Evolutionary conservation across 2,888 invertebrate genomes (phyloP), one percentile per base, ranked within the genome.

Genomic region (Trissoscelio sp.): DNA sequence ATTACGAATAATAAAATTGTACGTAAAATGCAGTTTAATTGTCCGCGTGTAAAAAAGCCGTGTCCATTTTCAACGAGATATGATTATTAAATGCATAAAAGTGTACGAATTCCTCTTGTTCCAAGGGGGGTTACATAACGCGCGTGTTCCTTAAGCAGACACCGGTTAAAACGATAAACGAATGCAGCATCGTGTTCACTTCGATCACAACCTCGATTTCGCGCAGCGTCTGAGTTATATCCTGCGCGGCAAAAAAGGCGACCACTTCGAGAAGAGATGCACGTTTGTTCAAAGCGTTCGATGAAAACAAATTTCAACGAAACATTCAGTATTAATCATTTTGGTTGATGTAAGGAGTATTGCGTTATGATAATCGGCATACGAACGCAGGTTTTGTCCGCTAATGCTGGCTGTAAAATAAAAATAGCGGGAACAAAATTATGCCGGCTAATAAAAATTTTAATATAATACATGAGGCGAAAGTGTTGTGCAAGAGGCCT

Each of bases 181-280:
- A 74, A 75, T 73, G 58, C 80, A 48, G 72, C 64, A 37, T 51
- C 73, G 60, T 75, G 80, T 69, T 66, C 24, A 37, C 28, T 69
- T 51, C 67, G 79, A 72, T 72, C 24, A 37, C 80, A 80, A 64
- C 80, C 74, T 74, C 69, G 75, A 81, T 81, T 81, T 81, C 66
- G 70, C 39, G 73, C 44, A 69, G 31, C 37, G 11, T 67, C 48
- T 75, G 75, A 75, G 42, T 69, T 67, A 74, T 60, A 79, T 46
- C 46, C 53, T 39, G 46, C 16, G 16, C 24, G 12, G 34, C 53
- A 57, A 66, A 58, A 66, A 72, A 74, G 37, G 39, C 18, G 66
- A 79, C 48, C 62, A 16, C 39, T 62, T 55, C 64, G 55, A 14
- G 57, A 66, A 70, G 46, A 57, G 28, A 53, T 18, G 37, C 28